Evolutionary conservation across 1,140 invertebrate genomes (phyloP).

Genomic region (Apolygus lucorum): DNA sequence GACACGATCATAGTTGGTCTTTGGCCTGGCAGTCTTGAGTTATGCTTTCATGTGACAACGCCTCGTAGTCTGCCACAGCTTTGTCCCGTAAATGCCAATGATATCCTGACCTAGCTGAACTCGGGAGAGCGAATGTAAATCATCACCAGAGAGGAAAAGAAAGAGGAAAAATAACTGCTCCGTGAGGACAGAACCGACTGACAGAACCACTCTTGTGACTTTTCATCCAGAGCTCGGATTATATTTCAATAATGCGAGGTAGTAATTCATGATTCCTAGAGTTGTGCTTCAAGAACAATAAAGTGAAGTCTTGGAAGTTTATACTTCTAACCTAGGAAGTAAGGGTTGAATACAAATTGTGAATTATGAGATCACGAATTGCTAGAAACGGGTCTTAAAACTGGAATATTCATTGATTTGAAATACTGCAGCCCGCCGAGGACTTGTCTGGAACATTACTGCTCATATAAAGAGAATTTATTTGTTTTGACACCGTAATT

Average conservation of each 20-base stretch:
- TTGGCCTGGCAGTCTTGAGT: neutral
- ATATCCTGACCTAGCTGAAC: neutral
- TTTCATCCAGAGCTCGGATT: neutral
- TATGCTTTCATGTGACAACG: neutral
- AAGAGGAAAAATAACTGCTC: neutral
- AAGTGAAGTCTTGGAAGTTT: too few species aligned
- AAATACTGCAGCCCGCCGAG: too few species aligned
- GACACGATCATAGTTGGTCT: slow-evolving; percentile 2
- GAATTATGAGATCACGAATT: too few species aligned
- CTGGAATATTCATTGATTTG: too few species aligned
- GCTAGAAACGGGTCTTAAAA: too few species aligned
- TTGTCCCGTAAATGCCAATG: neutral
- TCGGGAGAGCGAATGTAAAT: neutral
- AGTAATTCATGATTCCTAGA: too few species aligned
- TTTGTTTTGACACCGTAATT: too few species aligned
- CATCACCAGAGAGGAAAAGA: neutral
- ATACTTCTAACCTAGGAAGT: too few species aligned
- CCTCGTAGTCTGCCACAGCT: neutral
- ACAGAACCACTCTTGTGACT: neutral
- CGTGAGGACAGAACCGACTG: neutral
- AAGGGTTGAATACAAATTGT: too few species aligned
- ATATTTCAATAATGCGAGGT: neutral
- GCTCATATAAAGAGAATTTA: too few species aligned
- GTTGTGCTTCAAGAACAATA: too few species aligned
- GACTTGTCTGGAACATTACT: too few species aligned